A percentile compares a stretch with the other conserved stretches of the same genome.
Evolutionary conservation across 1,140 invertebrate genomes (phyloP).

Genomic region (Macrotrachela quadricornifera): DNA sequence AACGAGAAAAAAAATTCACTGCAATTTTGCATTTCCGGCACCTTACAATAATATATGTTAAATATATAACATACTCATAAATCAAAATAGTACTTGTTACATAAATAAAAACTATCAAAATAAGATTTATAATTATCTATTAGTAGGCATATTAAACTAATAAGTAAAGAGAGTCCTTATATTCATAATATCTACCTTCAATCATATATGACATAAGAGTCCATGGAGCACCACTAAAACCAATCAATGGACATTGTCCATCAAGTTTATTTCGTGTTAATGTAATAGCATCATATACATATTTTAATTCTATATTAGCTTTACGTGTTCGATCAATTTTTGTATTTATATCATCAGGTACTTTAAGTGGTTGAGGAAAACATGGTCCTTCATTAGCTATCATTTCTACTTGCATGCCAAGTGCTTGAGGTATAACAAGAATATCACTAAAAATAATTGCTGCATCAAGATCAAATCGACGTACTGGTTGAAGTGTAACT

Average conservation of each 20-base stretch:
- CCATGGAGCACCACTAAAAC: slow-evolving; percentile 83
- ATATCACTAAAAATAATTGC: slow-evolving; percentile 97
- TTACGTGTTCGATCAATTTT: slow-evolving; percentile 44
- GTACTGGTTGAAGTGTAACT: slow-evolving; percentile 61
- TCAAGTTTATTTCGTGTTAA: slow-evolving; percentile 65
- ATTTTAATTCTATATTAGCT: slow-evolving; percentile 40
- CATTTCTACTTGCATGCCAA: slow-evolving; percentile 81
- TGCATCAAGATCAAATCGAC: slow-evolving; percentile 65
- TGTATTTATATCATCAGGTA: slow-evolving; percentile 45
- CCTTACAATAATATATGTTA: no score
- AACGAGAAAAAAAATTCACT: no score
- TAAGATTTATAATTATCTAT: no score
- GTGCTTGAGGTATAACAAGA: slow-evolving; percentile 76
- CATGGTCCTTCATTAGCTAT: slow-evolving; percentile 61
- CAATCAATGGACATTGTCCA: slow-evolving; percentile 75
- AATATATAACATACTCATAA: no score
- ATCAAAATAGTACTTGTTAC: no score
- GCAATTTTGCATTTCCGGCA: no score
- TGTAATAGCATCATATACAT: slow-evolving; percentile 79
- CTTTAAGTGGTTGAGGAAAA: slow-evolving; percentile 54
- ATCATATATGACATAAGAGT: slow-evolving; percentile 96
- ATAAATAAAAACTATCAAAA: no score
- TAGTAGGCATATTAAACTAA: no score
- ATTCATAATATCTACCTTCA: slow-evolving; percentile 46
- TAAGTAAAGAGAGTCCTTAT: no score